These are phyloP conservation scores for Oncorhynchus tshawytscha DNA, from an alignment of 2,113 vertebrate genomes.

Conservation along the genomic window DNA sequence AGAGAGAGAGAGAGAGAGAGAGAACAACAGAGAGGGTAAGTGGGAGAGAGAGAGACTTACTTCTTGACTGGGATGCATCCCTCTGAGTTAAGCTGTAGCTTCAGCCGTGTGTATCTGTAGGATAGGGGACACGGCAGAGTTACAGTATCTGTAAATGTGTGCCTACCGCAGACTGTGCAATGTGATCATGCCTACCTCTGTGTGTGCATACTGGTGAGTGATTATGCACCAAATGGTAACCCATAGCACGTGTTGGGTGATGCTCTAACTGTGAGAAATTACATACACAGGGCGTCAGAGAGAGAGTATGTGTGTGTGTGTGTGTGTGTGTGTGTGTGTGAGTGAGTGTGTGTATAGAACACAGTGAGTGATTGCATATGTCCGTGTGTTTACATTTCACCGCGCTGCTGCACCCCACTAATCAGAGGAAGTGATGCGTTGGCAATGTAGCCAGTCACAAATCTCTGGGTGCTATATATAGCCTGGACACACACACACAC, in stretches of 20 bases:
- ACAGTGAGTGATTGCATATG: neutral
- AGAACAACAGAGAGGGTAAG: conserved; percentile 9
- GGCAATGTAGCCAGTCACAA: conserved; percentile 33
- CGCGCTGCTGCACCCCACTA: conserved; percentile 19
- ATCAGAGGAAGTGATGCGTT: conserved; percentile 48
- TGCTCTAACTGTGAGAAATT: neutral
- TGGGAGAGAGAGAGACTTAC: conserved; percentile 74
- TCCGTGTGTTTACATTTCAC: conserved; percentile 30
- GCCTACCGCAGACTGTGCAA: neutral
- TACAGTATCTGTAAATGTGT: neutral
- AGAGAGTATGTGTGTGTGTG: conserved; percentile 7
- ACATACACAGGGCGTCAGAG: neutral
- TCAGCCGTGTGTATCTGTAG: conserved; percentile 89
- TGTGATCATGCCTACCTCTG: neutral
- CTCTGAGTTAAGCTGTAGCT: conserved; percentile 92
- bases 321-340: neutral
- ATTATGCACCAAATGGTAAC: conserved; percentile 19
- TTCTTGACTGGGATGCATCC: conserved; percentile 95
- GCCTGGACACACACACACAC: neutral
- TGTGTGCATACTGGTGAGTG: neutral
- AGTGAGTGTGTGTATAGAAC: neutral
- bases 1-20: conserved; percentile 24
- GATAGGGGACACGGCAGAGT: conserved; percentile 34
- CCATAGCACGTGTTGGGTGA: conserved; percentile 16
- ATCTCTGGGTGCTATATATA: conserved; percentile 63